Conservation (phyloP, 2,888 invertebrate genomes). For the Drosophila ustulata region DNA sequence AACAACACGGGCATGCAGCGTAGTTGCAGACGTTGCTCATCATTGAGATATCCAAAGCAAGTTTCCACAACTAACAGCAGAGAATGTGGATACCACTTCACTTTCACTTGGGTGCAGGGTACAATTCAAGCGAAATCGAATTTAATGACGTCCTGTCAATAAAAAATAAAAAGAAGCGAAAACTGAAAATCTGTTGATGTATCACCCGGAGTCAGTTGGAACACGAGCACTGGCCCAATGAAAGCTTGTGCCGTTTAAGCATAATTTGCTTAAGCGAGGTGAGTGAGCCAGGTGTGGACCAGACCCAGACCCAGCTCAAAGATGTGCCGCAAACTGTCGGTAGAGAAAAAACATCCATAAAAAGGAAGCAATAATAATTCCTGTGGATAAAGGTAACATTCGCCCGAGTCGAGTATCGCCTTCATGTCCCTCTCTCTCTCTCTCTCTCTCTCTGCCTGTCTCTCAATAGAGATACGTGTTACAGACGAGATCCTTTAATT, state of each 20-base stretch:
- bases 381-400: conserved; percentile 58
- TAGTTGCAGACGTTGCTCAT: not conserved
- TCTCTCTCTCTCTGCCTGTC: not conserved
- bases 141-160: conserved; percentile 47
- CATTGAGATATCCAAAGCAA: not conserved
- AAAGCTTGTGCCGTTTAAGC: conserved; percentile 72
- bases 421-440: not conserved
- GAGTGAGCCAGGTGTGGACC: conserved; percentile 23
- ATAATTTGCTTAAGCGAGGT: conserved; percentile 62
- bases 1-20: not conserved
- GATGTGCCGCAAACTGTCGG: conserved; percentile 37
- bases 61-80: not conserved
- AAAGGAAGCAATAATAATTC: conserved; percentile 67
- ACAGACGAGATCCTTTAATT: conserved; percentile 53
- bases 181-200: conserved; percentile 66
- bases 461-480: not conserved
- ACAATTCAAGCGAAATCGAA: conserved; percentile 32
- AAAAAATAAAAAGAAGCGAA: conserved; percentile 27
- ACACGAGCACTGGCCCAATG: conserved; percentile 27
- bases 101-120: conserved; percentile 7
- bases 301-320: conserved; percentile 18
- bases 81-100: conserved; percentile 6
- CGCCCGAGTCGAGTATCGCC: conserved; percentile 4
- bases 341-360: conserved; percentile 53
- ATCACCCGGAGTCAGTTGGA: conserved; percentile 35